These are phyloP conservation scores for Caenorhabditis inopinata DNA, from an alignment of 1,140 invertebrate genomes.

Conservation along the genomic window DNA sequence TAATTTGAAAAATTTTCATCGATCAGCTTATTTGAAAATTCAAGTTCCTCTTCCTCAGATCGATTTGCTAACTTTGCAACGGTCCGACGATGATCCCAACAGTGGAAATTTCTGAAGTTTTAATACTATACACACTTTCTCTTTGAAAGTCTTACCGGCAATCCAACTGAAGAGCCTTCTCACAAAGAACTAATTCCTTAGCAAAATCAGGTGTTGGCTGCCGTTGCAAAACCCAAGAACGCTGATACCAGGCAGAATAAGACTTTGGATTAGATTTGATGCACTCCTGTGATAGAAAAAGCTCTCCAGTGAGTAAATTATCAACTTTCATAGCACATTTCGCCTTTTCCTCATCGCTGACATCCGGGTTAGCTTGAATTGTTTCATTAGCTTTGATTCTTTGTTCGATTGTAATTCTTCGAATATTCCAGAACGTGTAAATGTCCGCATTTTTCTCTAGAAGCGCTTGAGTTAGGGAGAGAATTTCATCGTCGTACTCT, in stretches of 20 bases:
- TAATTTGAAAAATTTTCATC: conserved; percentile 45
- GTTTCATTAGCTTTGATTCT: background rate
- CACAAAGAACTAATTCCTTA: conserved; percentile 18
- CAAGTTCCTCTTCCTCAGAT: conserved; percentile 32
- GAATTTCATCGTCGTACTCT: conserved; percentile 37
- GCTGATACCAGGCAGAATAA: conserved; percentile 43
- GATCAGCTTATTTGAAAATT: conserved; percentile 36
- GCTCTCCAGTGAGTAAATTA: background rate
- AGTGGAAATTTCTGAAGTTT: conserved; percentile 45
- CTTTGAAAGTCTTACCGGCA: conserved; percentile 31
- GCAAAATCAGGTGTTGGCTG: background rate
- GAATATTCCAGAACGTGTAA: conserved; percentile 45
- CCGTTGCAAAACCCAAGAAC: conserved; percentile 31
- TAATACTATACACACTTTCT: too few species aligned
- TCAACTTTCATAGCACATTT: background rate
- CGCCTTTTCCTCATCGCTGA: background rate
- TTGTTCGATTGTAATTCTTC: conserved; percentile 19
- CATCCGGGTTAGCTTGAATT: background rate
- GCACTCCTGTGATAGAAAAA: background rate
- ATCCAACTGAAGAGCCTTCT: conserved; percentile 38
- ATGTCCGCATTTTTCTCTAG: conserved; percentile 41
- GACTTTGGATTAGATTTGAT: conserved; percentile 39
- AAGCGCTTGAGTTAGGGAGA: conserved; percentile 2
- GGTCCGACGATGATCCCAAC: conserved; percentile 42
- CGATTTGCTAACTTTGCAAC: conserved; percentile 28